phyloP scores from a whole-genome alignment of 2,888 invertebrate genomes.

The Erebia ligea region DNA sequence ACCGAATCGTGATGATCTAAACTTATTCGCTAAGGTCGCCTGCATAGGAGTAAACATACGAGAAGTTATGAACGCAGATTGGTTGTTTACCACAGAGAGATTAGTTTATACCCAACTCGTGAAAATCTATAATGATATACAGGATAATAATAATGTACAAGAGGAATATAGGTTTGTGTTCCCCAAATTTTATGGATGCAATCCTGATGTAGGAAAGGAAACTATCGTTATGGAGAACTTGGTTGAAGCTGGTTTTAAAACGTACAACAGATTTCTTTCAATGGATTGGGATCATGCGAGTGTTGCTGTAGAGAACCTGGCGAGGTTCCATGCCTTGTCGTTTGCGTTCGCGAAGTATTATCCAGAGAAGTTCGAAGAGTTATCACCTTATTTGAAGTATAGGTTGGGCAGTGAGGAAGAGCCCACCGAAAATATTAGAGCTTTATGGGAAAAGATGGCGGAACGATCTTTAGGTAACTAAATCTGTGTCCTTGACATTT shows the following conservation, averaged over 20 bases:
- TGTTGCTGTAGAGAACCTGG: slow-evolving; percentile 55
- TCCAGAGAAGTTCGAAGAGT: slow-evolving; percentile 56
- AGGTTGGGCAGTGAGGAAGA: slow-evolving; percentile 30
- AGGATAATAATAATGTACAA: background rate
- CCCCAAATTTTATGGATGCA: slow-evolving; percentile 57
- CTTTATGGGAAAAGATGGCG: slow-evolving; percentile 39
- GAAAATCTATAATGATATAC: slow-evolving; percentile 1
- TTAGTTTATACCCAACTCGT: background rate
- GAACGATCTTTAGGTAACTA: slow-evolving; percentile 35
- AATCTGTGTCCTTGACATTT: background rate
- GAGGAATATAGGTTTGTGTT: slow-evolving; percentile 40
- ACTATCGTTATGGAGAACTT: slow-evolving; percentile 64
- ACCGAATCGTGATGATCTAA: background rate
- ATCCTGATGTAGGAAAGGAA: slow-evolving; percentile 49
- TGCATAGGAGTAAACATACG: background rate
- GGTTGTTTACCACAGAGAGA: background rate
- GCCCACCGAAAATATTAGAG: slow-evolving; percentile 29
- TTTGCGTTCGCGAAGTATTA: slow-evolving; percentile 49
- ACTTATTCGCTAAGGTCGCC: background rate
- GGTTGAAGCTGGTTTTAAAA: slow-evolving; percentile 50
- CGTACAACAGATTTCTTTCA: slow-evolving; percentile 55
- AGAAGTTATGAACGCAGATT: background rate
- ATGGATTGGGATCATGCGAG: slow-evolving; percentile 63
- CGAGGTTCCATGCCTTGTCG: slow-evolving; percentile 69
- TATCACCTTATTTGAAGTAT: slow-evolving; percentile 43